A percentile compares a stretch with the other conserved stretches of the same genome.
Conservation (phyloP, 1,140 invertebrate species). For the Tetragnatha versicolor region DNA sequence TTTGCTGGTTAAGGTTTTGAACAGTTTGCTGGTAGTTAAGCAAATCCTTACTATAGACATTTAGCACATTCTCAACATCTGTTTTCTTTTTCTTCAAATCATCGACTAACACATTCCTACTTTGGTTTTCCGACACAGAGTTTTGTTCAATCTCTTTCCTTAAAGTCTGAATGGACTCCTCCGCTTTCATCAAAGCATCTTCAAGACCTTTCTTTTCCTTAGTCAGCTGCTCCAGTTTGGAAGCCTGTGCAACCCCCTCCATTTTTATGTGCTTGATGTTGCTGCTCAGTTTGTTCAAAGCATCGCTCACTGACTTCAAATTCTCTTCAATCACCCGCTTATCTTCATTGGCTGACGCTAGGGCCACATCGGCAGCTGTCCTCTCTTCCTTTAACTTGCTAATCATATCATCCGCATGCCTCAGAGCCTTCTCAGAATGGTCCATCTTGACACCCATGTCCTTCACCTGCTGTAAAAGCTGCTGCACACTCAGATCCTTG, state of each 20-base stretch:
- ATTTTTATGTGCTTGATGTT: slow-evolving; percentile 66
- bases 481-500: slow-evolving; percentile 63
- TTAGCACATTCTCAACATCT: slow-evolving; percentile 50
- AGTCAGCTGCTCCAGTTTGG: slow-evolving; percentile 56
- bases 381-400: slow-evolving; percentile 64
- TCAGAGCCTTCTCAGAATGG: slow-evolving; percentile 60
- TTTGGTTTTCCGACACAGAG: slow-evolving; percentile 37
- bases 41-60: slow-evolving; percentile 57
- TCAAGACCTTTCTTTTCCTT: slow-evolving; percentile 57
- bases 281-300: slow-evolving; percentile 65
- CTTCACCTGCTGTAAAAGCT: slow-evolving; percentile 61
- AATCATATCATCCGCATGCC: slow-evolving; percentile 61
- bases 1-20: slow-evolving; percentile 57
- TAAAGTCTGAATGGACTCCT: slow-evolving; percentile 36
- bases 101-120: slow-evolving; percentile 42
- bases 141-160: slow-evolving; percentile 50
- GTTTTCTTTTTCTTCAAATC: slow-evolving; percentile 47
- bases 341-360: slow-evolving; percentile 64
- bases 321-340: slow-evolving; percentile 64
- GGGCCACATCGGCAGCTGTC: slow-evolving; percentile 60
- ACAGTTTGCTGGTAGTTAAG: slow-evolving; percentile 57
- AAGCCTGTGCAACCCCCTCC: slow-evolving; percentile 62
- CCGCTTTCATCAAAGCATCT: slow-evolving; percentile 31
- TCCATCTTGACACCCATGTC: slow-evolving; percentile 63
- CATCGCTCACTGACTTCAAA: slow-evolving; percentile 62